Conservation (phyloP, 2,113 vertebrate genomes). For the Cisticola juncidis region DNA sequence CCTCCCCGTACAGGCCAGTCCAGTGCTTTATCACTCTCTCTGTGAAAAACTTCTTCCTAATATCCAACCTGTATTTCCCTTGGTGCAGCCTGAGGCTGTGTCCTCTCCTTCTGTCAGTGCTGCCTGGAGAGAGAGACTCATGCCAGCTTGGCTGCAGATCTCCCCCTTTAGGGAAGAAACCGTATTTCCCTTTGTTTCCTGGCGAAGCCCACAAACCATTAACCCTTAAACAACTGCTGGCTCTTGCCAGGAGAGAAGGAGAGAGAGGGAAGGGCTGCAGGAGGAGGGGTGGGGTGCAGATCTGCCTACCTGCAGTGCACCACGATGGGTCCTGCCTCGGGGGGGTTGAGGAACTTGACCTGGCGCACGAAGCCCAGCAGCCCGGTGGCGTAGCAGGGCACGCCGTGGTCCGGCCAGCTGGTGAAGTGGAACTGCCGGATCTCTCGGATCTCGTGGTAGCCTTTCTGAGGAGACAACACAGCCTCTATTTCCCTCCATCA, state of each 20-base stretch:
- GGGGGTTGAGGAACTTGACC: conserved; percentile 96
- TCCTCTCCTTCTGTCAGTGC: neutral
- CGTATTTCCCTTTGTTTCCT: neutral
- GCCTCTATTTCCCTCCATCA: conserved; percentile 15
- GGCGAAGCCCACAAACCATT: rapidly evolving
- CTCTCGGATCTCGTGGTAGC: conserved; percentile 96
- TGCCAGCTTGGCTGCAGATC: neutral
- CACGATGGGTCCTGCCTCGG: conserved; percentile 90
- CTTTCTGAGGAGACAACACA: conserved; percentile 85
- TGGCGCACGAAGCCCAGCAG: conserved; percentile 94
- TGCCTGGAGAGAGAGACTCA: neutral
- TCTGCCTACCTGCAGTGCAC: conserved; percentile 89
- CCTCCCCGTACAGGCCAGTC: neutral
- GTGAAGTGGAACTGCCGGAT: conserved; percentile 98
- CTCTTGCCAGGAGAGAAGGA: neutral
- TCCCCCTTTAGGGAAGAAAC: neutral
- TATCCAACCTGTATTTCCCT: neutral
- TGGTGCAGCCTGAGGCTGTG: neutral
- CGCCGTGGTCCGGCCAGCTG: conserved; percentile 97
- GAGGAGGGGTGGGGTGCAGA: neutral
- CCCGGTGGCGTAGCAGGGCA: conserved; percentile 94
- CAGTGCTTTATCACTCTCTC: neutral
- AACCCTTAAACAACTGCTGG: neutral
- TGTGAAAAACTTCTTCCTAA: neutral
- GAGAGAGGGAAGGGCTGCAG: neutral